A percentile compares a stretch with the other conserved stretches of the same genome.
phyloP scores from a whole-genome alignment of 37 sponge, comb jelly and placozoan genomes.

The Chondrosia reniformis region DNA sequence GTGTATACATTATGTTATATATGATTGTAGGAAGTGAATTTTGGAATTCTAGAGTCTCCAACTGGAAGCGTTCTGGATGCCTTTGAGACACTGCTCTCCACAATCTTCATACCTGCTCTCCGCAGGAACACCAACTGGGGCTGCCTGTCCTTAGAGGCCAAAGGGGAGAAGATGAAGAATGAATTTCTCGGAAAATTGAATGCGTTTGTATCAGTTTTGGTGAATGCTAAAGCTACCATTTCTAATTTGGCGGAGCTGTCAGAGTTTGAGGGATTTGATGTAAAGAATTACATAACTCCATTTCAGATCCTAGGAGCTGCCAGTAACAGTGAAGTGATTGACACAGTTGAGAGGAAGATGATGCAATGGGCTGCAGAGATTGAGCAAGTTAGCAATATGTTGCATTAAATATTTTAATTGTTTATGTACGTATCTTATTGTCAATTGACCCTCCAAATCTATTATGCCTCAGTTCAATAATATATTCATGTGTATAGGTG shows the following conservation, averaged over 20 bases:
- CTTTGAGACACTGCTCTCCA: constrained; percentile 70
- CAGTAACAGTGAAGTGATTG: constrained; percentile 75
- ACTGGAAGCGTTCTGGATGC: constrained; percentile 65
- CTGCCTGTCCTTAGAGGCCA: constrained; percentile 32
- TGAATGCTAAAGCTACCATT: constrained; percentile 86
- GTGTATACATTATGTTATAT: too few relatives aligned
- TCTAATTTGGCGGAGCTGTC: constrained; percentile 73
- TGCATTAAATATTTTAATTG: too few relatives aligned
- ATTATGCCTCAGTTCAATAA: too few relatives aligned
- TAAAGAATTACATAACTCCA: constrained; percentile 39
- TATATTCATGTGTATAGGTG: too few relatives aligned
- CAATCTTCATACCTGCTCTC: constrained; percentile 86
- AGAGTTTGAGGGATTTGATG: constrained; percentile 26
- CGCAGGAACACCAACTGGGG: constrained; percentile 71
- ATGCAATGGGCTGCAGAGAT: constrained; percentile 92
- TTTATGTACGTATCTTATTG: too few relatives aligned
- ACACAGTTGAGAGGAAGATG: constrained; percentile 71
- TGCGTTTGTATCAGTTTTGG: constrained; percentile 78
- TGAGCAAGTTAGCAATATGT: constrained; percentile 69
- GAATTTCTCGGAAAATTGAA: constrained; percentile 83
- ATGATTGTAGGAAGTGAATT: constrained; percentile 22
- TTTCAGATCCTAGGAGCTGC: constrained; percentile 74
- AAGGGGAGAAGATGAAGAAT: constrained; percentile 36
- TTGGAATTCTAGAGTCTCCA: constrained; percentile 28
- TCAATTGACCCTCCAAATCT: too few relatives aligned